Conservation (phyloP, 1,140 invertebrate genomes). For the Maconellicoccus hirsutus region DNA sequence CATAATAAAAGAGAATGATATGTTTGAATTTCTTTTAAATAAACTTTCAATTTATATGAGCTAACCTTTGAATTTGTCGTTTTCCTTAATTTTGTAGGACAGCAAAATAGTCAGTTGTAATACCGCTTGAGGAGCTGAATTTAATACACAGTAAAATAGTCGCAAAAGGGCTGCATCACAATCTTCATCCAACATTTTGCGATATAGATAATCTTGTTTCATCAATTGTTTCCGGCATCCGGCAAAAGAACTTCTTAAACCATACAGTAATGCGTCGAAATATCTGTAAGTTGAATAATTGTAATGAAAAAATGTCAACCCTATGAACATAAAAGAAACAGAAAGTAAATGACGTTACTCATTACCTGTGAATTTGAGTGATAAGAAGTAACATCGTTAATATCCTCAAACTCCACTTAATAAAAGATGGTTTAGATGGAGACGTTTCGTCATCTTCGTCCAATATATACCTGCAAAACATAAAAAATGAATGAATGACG, state of each 20-base stretch:
- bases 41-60: no score
- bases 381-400: neutral
- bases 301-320: neutral
- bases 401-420: neutral
- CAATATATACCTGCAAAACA: neutral
- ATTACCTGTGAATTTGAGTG: neutral
- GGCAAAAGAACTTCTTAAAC: neutral
- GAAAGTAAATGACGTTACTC: no score
- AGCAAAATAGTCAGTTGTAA: neutral
- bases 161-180: neutral
- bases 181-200: neutral
- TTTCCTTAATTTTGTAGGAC: neutral
- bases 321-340: no score
- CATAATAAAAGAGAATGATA: neutral
- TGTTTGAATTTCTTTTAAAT: neutral
- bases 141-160: neutral
- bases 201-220: neutral
- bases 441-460: neutral
- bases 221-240: neutral
- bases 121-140: neutral
- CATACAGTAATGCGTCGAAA: neutral
- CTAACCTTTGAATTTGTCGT: neutral
- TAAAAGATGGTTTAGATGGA: neutral
- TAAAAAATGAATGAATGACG: no score
- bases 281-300: neutral